Conservation (phyloP, 1,140 invertebrate genomes). For the Drosophila lacteicornis region DNA sequence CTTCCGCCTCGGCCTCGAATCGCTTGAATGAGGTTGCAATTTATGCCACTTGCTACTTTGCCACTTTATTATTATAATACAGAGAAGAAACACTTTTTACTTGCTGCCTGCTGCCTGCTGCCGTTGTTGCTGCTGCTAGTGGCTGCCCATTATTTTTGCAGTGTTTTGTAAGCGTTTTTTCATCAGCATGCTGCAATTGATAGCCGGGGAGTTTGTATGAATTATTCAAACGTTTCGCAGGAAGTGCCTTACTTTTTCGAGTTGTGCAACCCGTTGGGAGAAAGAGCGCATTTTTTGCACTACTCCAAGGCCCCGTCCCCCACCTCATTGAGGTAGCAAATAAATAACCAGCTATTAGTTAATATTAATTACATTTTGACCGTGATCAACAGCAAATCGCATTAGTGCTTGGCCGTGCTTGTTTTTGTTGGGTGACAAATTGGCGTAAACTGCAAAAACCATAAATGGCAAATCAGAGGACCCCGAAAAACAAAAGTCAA, state of each 20-base stretch:
- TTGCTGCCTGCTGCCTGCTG: conserved; percentile 36
- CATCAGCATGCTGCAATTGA: conserved; percentile 52
- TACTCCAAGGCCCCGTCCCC: background rate
- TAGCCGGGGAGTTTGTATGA: conserved; percentile 45
- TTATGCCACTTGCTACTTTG: conserved; percentile 78
- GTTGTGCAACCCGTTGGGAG: conserved; percentile 30
- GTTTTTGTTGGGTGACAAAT: conserved; percentile 27
- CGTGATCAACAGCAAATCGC: conserved; percentile 49
- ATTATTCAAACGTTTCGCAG: conserved; percentile 47
- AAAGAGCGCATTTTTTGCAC: conserved; percentile 1
- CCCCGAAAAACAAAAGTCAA: conserved; percentile 23
- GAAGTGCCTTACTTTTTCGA: conserved; percentile 46
- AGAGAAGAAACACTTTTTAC: conserved; percentile 53
- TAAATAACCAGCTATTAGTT: conserved; percentile 26
- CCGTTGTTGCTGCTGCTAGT: background rate
- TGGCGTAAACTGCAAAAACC: conserved; percentile 27
- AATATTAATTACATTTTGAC: conserved; percentile 50
- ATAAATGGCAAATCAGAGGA: conserved; percentile 40
- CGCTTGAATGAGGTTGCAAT: conserved; percentile 79
- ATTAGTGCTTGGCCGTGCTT: conserved; percentile 12
- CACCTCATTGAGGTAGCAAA: background rate
- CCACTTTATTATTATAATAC: conserved; percentile 77
- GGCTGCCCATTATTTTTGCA: conserved; percentile 39
- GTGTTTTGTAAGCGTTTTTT: conserved; percentile 51
- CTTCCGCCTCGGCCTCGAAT: conserved; percentile 56